Percentiles rank a stretch among this genome's conserved stretches.
Conservation (phyloP, 2,888 invertebrate genomes). For the Pyrochroa serraticornis region DNA sequence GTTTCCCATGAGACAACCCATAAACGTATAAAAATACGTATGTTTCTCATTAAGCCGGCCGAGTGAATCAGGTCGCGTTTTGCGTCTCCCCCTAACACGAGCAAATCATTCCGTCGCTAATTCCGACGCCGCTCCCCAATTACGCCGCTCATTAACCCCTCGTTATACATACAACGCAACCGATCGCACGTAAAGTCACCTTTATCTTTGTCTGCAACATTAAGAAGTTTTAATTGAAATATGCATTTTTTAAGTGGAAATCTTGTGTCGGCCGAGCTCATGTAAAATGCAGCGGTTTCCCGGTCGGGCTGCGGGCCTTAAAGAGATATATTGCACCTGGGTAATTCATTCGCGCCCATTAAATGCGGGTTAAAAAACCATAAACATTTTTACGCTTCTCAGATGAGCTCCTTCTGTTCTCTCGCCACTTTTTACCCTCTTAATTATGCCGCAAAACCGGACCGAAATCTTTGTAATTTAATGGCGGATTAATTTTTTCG, state of each 20-base stretch:
- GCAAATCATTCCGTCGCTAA: too few species aligned
- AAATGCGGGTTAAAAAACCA: slow-evolving; percentile 53
- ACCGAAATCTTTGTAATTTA: background rate
- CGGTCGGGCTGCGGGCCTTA: slow-evolving; percentile 34
- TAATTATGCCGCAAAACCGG: slow-evolving; percentile 28
- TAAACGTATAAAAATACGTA: too few species aligned
- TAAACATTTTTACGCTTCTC: slow-evolving; percentile 54
- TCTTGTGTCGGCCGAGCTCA: slow-evolving; percentile 43
- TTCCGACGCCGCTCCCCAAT: too few species aligned
- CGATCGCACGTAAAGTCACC: too few species aligned
- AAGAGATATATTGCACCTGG: slow-evolving; percentile 52
- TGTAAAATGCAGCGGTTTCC: slow-evolving; percentile 45
- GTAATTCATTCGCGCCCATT: slow-evolving; percentile 54
- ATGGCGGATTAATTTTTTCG: slow-evolving; percentile 2
- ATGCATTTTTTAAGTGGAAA: slow-evolving; percentile 43
- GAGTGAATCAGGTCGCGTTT: too few species aligned
- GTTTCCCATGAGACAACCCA: too few species aligned
- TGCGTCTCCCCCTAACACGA: too few species aligned
- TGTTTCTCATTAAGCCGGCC: too few species aligned
- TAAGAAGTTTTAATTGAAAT: slow-evolving; percentile 38
- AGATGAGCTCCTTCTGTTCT: slow-evolving; percentile 41
- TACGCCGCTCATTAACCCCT: too few species aligned
- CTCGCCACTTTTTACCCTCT: slow-evolving; percentile 29
- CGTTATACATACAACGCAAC: too few species aligned
- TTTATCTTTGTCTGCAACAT: slow-evolving; percentile 13